Evolutionary conservation across 2,797 vertebrate genomes (phyloP).

Genomic region (Ambastaia sidthimunki): DNA sequence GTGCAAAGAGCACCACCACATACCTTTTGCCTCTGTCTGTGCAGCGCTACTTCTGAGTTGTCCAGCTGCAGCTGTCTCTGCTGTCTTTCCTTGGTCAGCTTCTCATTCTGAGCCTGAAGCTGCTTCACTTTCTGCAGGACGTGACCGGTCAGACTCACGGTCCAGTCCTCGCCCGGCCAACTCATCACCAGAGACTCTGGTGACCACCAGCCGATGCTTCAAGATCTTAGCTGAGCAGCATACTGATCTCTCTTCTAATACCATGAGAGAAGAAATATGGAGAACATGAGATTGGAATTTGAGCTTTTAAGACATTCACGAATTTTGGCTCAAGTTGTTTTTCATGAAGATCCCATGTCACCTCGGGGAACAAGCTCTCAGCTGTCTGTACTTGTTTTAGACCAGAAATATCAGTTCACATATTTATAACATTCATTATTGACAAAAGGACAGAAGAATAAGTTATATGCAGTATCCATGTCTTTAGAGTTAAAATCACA

Average conservation of each 20-base stretch:
- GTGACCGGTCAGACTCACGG: conserved; percentile 76
- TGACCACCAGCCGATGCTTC: neutral
- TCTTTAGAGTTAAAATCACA: conserved; percentile 18
- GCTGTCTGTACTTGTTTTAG: conserved; percentile 60
- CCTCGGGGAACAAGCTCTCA: conserved; percentile 46
- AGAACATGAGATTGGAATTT: neutral
- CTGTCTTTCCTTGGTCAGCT: conserved; percentile 78
- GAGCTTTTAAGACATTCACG: neutral
- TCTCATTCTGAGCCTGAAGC: conserved; percentile 78
- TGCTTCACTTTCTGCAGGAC: conserved; percentile 80
- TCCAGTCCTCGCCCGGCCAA: conserved; percentile 86
- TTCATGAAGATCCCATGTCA: neutral
- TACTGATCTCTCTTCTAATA: conserved; percentile 8
- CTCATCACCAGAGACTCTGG: conserved; percentile 70
- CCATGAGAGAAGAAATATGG: neutral
- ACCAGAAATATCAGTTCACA: conserved; percentile 41
- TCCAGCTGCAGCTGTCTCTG: conserved; percentile 84
- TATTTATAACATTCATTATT: conserved; percentile 43
- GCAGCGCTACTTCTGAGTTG: conserved; percentile 74
- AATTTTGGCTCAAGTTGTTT: neutral
- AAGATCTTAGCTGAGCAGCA: conserved; percentile 16
- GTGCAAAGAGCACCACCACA: neutral
- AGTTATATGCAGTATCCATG: conserved; percentile 17
- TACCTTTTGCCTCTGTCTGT: conserved; percentile 76
- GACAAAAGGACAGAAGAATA: conserved; percentile 25